Evolutionary conservation across 1,140 invertebrate species (phyloP).

Genomic region (Aphis gossypii): DNA sequence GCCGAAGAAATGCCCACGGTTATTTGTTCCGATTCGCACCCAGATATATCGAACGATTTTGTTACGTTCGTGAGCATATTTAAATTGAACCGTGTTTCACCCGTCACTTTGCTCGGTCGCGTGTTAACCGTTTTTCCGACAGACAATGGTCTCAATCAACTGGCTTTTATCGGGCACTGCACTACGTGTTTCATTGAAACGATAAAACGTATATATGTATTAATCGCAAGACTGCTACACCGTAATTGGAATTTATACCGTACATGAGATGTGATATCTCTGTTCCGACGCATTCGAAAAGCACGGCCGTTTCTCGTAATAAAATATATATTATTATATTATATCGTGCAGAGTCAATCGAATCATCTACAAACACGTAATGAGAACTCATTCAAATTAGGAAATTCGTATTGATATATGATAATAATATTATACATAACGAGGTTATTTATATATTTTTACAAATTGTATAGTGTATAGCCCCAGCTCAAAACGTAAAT

Average conservation of each 20-base stretch:
- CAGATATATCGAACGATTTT: background rate
- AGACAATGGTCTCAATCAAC: constrained; percentile 13
- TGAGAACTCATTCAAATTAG: background rate
- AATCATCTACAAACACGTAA: background rate
- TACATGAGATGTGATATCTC: background rate
- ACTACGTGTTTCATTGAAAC: background rate
- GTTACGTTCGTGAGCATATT: background rate
- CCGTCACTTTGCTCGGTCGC: background rate
- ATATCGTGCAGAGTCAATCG: background rate
- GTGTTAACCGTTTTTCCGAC: background rate
- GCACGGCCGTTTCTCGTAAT: background rate
- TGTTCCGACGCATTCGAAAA: background rate
- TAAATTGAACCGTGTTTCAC: background rate
- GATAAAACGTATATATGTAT: background rate
- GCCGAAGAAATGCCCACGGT: too few relatives aligned
- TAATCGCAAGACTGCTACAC: background rate
- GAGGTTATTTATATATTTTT: background rate
- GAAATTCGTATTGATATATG: background rate
- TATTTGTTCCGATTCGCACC: too few relatives aligned
- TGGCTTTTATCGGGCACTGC: background rate
- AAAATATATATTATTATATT: background rate
- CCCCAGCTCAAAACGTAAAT: background rate
- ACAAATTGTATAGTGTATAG: background rate
- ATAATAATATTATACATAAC: background rate
- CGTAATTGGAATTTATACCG: constrained; percentile 8